Conservation (phyloP, 2,888 invertebrate species). For the Onchidella celtica region DNA sequence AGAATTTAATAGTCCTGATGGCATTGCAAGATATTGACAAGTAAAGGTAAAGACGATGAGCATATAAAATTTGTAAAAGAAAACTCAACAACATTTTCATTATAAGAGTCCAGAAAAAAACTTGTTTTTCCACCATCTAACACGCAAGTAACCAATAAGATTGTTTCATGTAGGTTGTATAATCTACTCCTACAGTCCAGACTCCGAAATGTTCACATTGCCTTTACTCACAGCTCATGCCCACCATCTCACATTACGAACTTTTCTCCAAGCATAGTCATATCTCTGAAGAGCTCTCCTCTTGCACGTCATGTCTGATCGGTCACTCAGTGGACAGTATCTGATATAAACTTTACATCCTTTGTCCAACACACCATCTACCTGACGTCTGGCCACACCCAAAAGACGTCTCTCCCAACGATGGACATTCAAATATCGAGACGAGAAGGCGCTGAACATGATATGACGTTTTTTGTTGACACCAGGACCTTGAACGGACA, state of each 20-base stretch:
- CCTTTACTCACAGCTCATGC: constrained; percentile 12
- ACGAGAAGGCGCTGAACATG: constrained; percentile 22
- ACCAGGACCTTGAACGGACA: constrained; percentile 15
- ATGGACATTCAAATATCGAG: neutral
- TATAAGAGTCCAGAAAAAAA: neutral
- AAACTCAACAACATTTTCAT: no score
- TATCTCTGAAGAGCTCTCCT: constrained; percentile 25
- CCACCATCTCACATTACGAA: neutral
- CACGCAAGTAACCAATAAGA: neutral
- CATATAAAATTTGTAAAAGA: no score
- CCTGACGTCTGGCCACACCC: constrained; percentile 1
- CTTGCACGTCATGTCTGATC: neutral
- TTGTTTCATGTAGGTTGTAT: neutral
- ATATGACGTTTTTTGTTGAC: constrained; percentile 12
- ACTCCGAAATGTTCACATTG: neutral
- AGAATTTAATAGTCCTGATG: no score
- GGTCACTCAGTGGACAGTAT: neutral
- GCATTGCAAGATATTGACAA: no score
- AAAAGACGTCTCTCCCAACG: constrained; percentile 23
- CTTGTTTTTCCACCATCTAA: neutral
- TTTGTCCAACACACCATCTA: neutral
- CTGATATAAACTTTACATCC: constrained; percentile 24
- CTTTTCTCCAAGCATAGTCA: constrained; percentile 40
- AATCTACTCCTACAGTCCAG: neutral
- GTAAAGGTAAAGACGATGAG: no score